These are phyloP conservation scores for Drymonia ruficornis DNA, from an alignment of 2,888 invertebrate species.

Conservation along the genomic window DNA sequence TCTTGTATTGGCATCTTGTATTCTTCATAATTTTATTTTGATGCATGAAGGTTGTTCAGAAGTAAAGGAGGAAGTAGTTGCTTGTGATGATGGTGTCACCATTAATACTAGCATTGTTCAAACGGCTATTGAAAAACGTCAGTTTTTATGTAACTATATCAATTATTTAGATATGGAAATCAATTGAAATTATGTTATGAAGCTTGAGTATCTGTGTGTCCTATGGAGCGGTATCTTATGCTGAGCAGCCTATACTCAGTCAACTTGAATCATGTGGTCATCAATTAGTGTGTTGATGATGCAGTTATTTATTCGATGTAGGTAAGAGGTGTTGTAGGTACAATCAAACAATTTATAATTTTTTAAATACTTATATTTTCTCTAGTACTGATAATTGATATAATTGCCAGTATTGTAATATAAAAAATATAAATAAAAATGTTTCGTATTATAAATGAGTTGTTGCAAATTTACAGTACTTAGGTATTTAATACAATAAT, in stretches of 20 bases:
- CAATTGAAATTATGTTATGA: background rate
- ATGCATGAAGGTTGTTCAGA: conserved; percentile 68
- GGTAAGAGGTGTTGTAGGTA: no score
- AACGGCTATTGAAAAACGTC: conserved; percentile 70
- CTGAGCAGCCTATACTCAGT: background rate
- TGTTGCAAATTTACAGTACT: conserved; percentile 22
- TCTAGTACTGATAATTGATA: conserved; percentile 63
- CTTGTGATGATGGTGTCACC: conserved; percentile 67
- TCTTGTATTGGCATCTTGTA: conserved; percentile 68
- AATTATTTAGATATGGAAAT: conserved; percentile 59
- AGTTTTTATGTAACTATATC: conserved; percentile 77
- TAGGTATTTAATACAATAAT: conserved; percentile 12
- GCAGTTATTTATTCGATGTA: background rate
- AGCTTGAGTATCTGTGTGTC: background rate
- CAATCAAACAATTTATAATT: conserved; percentile 16
- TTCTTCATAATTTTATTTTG: conserved; percentile 74
- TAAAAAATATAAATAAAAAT: conserved; percentile 54
- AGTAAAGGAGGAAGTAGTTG: conserved; percentile 66
- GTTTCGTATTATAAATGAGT: conserved; percentile 33
- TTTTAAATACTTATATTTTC: conserved; percentile 71
- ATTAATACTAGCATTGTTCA: conserved; percentile 69
- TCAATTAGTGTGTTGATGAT: no score
- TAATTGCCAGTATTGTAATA: conserved; percentile 63
- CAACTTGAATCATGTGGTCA: no score
- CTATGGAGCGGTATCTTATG: background rate